These are phyloP conservation scores for Sebastes nivosus DNA, from an alignment of 2,797 vertebrate genomes.

Conservation along the genomic window DNA sequence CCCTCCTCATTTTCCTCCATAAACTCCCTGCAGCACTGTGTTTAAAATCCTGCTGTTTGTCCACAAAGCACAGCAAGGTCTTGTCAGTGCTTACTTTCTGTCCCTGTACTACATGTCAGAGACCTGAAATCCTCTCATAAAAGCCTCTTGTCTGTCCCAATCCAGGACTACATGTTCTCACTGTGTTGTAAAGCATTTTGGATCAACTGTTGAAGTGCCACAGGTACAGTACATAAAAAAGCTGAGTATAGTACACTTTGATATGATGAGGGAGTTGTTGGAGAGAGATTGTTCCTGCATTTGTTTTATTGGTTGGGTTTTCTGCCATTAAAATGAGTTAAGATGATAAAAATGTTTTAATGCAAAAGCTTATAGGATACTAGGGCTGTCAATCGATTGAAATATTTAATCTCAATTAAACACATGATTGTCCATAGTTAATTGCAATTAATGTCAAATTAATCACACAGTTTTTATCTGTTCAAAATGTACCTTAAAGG, in stretches of 20 bases:
- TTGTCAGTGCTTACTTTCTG: no score
- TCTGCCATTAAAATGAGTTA: background rate
- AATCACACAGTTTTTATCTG: no score
- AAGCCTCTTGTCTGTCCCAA: background rate
- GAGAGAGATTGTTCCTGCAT: background rate
- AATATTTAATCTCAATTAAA: no score
- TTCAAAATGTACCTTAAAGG: no score
- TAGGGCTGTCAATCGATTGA: no score
- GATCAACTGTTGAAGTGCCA: background rate
- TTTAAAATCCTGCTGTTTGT: background rate
- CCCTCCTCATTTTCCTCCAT: background rate
- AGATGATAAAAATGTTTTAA: background rate
- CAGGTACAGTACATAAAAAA: background rate
- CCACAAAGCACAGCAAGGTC: background rate
- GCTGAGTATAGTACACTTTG: background rate
- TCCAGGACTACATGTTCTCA: background rate
- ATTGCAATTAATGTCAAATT: no score
- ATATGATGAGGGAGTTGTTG: background rate
- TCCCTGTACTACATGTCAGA: background rate
- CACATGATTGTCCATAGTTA: no score
- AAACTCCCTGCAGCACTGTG: background rate
- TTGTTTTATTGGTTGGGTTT: background rate
- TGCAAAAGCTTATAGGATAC: background rate
- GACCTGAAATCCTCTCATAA: background rate
- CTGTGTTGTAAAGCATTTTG: background rate